Evolutionary conservation across 2,113 vertebrate species (phyloP).

Genomic region (Limanda limanda): DNA sequence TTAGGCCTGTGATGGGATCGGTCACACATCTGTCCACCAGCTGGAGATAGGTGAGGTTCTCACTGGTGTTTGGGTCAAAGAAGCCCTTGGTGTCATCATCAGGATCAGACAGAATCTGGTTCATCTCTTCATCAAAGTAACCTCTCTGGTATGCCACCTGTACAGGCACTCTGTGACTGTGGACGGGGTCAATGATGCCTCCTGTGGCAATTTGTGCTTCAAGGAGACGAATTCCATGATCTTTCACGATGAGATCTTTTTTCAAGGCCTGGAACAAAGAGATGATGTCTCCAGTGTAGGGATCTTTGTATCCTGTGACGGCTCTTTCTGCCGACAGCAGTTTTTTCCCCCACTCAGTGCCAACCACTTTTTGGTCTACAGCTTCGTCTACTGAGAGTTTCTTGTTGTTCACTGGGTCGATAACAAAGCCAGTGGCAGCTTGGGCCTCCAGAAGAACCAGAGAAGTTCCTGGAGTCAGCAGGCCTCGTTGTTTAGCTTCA

Average conservation of each 20-base stretch:
- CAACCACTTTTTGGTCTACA: conserved; percentile 67
- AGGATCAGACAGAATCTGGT: conserved; percentile 69
- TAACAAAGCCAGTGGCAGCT: conserved; percentile 86
- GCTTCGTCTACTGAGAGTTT: conserved; percentile 85
- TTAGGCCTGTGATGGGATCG: conserved; percentile 72
- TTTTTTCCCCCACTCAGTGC: conserved; percentile 77
- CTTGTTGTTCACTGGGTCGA: conserved; percentile 81
- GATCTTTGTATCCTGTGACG: conserved; percentile 86
- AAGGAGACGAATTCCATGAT: conserved; percentile 76
- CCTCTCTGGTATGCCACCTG: conserved; percentile 86
- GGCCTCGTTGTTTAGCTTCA: no score
- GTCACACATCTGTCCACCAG: conserved; percentile 79
- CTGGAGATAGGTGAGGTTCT: conserved; percentile 87
- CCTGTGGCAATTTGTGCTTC: conserved; percentile 78
- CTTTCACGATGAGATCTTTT: conserved; percentile 76
- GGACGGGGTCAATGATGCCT: conserved; percentile 73
- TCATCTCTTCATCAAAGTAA: conserved; percentile 87
- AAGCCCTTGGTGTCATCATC: conserved; percentile 77
- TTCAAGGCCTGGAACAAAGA: conserved; percentile 84
- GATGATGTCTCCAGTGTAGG: conserved; percentile 85
- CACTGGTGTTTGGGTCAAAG: conserved; percentile 80
- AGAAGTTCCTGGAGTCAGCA: conserved; percentile 1
- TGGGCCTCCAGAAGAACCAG: conserved; percentile 82
- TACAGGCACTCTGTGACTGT: conserved; percentile 76
- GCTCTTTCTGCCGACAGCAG: conserved; percentile 75